Evolutionary conservation across 2,888 invertebrate genomes (phyloP), one percentile per base, ranked within the genome.

Genomic region (Orthosia gracilis): DNA sequence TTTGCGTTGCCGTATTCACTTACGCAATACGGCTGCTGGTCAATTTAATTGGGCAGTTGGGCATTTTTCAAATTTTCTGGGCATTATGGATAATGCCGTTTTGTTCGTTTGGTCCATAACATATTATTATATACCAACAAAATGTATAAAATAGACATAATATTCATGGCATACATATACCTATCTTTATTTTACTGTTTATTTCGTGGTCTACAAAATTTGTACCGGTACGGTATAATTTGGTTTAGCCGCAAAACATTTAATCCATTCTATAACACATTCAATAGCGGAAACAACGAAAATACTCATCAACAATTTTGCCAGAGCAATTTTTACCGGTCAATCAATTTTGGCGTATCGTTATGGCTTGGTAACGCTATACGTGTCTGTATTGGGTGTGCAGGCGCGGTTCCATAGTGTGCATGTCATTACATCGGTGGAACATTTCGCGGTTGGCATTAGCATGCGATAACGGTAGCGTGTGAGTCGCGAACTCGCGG

Each of bases 381-480:
- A 85, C 88, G 87, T 88, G 88, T 85, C 76, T 79, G 78, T 83
- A 81, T 76, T 85, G 87, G 78, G 85, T 85, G 83, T 80, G 80
- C 79, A 77, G 78, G 76, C 77, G 81, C 83, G 85, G 79, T 80
- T 83, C 89, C 92, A 91, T 90, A 93, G 87, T 80, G 91, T 87
- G 89, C 92, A 90, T 92, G 92, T 91, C 92, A 93, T 93, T 92
- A 93, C 91, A 90, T 92, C 90, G 90, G 91, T 91, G 88, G 89
- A 92, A 90, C 90, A 93, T 90, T 91, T 92, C 90, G 94, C 93
- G 93, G 94, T 94, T 90, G 89, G 85, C 91, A 94, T 94, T 94
- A 94, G 92, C 92, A 94, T 94, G 91, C 91, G 85, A 87, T 95
- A 95, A 95, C 95, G 95, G 95, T 94, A 91, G 91, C 88, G 74